Conservation (phyloP, 2,113 vertebrate species). For the Dicentrarchus labrax region DNA sequence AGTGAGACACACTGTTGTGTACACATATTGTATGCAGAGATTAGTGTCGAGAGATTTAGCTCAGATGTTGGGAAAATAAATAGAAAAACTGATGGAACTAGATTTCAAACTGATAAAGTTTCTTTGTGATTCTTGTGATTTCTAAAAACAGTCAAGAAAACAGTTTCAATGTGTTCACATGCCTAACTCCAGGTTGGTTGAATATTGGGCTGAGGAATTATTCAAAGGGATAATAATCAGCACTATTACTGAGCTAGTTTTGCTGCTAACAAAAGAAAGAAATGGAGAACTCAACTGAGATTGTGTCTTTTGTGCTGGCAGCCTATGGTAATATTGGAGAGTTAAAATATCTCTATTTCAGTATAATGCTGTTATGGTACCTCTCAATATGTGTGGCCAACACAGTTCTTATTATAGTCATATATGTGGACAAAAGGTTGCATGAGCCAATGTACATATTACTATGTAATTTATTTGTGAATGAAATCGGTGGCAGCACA, state of each 20-base stretch:
- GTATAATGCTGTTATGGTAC: slow-evolving; percentile 40
- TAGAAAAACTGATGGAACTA: too few relatives aligned
- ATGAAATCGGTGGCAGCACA: slow-evolving; percentile 28
- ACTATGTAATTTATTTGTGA: slow-evolving; percentile 40
- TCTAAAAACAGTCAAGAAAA: too few relatives aligned
- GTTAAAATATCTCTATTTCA: slow-evolving; percentile 40
- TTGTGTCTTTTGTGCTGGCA: slow-evolving; percentile 24
- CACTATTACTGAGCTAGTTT: not conserved
- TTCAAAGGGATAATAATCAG: too few relatives aligned
- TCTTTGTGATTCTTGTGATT: too few relatives aligned
- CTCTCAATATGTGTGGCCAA: not conserved
- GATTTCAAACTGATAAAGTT: too few relatives aligned
- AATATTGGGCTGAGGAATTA: too few relatives aligned
- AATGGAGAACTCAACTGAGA: slow-evolving; percentile 45
- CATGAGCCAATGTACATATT: slow-evolving; percentile 57
- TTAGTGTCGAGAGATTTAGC: too few relatives aligned
- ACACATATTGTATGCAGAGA: too few relatives aligned
- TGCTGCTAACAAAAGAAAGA: not conserved
- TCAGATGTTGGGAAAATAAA: too few relatives aligned
- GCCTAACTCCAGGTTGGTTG: too few relatives aligned
- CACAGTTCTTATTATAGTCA: slow-evolving; percentile 13
- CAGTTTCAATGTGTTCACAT: too few relatives aligned
- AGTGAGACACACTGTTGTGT: too few relatives aligned
- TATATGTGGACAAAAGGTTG: slow-evolving; percentile 26
- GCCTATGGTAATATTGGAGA: slow-evolving; percentile 39